These are phyloP conservation scores for Chouioia cunea DNA, from an alignment of 2,888 invertebrate genomes.

Conservation along the genomic window DNA sequence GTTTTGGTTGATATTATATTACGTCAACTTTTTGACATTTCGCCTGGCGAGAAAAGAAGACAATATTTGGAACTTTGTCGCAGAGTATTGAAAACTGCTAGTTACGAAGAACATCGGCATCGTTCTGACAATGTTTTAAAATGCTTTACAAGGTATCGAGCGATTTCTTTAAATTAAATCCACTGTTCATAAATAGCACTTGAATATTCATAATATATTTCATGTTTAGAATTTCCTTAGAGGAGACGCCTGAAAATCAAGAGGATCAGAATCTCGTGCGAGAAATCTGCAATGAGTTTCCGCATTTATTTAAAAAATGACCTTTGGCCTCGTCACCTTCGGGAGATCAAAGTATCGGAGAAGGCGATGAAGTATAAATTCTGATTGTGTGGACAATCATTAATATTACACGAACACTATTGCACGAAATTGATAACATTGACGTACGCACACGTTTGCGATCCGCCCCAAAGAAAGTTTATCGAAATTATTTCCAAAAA, in stretches of 20 bases:
- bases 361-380: conserved; percentile 52
- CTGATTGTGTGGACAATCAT: conserved; percentile 9
- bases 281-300: conserved; percentile 88
- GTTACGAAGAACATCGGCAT: conserved; percentile 84
- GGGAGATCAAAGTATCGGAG: conserved; percentile 51
- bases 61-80: conserved; percentile 85
- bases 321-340: conserved; percentile 58
- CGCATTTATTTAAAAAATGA: conserved; percentile 71
- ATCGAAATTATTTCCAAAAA: conserved; percentile 26
- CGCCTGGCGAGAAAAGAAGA: conserved; percentile 85
- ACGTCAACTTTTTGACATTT: conserved; percentile 89
- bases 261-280: conserved; percentile 83
- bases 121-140: conserved; percentile 85
- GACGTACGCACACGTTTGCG: conserved; percentile 47
- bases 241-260: conserved; percentile 81
- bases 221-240: conserved; percentile 80
- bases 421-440: conserved; percentile 44
- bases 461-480: conserved; percentile 42
- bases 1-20: conserved; percentile 94
- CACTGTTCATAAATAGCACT: not conserved
- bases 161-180: not conserved
- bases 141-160: conserved; percentile 77
- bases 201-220: conserved; percentile 12
- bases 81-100: conserved; percentile 84
- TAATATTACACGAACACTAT: conserved; percentile 45